phyloP scores from a whole-genome alignment of 2,113 vertebrate species.

The Zosterops hypoxanthus region DNA sequence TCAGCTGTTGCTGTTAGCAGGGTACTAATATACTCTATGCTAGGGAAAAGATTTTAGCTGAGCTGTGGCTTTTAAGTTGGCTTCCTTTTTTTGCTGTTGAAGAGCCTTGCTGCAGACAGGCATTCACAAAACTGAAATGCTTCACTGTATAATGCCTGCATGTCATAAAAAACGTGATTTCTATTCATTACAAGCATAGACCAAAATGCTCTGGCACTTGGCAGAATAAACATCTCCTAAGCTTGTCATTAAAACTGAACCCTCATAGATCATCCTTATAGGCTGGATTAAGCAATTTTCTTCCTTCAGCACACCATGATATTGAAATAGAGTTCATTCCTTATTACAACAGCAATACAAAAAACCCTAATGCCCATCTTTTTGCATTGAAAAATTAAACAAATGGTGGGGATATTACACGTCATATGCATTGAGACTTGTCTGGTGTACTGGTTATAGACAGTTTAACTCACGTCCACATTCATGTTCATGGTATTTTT shows the following conservation, averaged over 20 bases:
- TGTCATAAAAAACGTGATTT: background rate
- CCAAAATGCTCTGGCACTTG: background rate
- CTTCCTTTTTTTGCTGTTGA: background rate
- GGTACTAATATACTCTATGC: background rate
- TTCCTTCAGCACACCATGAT: background rate
- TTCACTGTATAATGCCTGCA: background rate
- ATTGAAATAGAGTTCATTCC: background rate
- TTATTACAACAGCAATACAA: background rate
- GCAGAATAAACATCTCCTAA: background rate
- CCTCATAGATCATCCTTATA: background rate
- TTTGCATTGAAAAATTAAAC: background rate
- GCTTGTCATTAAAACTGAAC: background rate
- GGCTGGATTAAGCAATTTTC: background rate
- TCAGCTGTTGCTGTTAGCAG: background rate
- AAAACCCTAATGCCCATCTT: background rate
- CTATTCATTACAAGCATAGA: background rate
- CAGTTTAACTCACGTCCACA: background rate
- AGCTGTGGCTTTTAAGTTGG: background rate
- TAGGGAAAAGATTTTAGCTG: background rate
- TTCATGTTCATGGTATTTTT: background rate
- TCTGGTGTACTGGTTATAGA: background rate
- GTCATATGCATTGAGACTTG: background rate
- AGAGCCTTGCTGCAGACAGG: background rate
- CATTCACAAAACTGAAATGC: background rate
- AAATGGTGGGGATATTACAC: background rate